Base-by-base conservation (phyloP, 2,797 vertebrate genomes). In the Philypnodon macrostomus region DNA sequence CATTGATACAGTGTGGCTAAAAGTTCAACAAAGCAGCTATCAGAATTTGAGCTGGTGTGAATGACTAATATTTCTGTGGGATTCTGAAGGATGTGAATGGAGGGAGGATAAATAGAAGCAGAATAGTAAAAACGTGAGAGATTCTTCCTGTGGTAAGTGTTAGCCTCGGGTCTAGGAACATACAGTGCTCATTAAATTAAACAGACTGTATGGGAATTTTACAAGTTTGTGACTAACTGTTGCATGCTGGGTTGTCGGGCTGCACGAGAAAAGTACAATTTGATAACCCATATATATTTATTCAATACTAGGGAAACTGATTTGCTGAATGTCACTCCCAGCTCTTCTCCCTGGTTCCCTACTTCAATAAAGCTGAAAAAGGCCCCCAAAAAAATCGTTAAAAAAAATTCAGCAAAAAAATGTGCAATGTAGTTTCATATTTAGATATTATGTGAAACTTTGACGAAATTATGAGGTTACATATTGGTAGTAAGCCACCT, bases 201-300 rank as follows among this genome's bases (percentile, higher is more conserved):
- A n/a, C n/a, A n/a, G n/a, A 44, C 26, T 26, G 40, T 60, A 50
- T 68, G 53, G 67, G 60, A 75, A 77, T 27, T 47, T 50, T 52
- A 57, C 45, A 51, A 37, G 47, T 47, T 69, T 50, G 46, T 58
- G 70, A 54, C 50, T 63, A 34, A 58, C 47, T 60, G 63, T 36
- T 36, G 63, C 69, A 58, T 42, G 72, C 70, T 71, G 77, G 23
- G 70, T 23, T 23, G 6, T 23, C 6, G 21, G 21, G n/a, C n/a
- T n/a, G n/a, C n/a, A n/a, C n/a, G n/a, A n/a, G n/a, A n/a, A n/a
- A n/a, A n/a, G n/a, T n/a, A n/a, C n/a, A n/a, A n/a, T n/a, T n/a
- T n/a, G n/a, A n/a, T n/a, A n/a, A n/a, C n/a, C n/a, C n/a, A n/a
- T n/a, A n/a, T n/a, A n/a, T n/a, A n/a, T n/a, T n/a, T n/a, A n/a